These are phyloP conservation scores for Limanda limanda DNA, from an alignment of 2,113 vertebrate species.

Conservation along the genomic window DNA sequence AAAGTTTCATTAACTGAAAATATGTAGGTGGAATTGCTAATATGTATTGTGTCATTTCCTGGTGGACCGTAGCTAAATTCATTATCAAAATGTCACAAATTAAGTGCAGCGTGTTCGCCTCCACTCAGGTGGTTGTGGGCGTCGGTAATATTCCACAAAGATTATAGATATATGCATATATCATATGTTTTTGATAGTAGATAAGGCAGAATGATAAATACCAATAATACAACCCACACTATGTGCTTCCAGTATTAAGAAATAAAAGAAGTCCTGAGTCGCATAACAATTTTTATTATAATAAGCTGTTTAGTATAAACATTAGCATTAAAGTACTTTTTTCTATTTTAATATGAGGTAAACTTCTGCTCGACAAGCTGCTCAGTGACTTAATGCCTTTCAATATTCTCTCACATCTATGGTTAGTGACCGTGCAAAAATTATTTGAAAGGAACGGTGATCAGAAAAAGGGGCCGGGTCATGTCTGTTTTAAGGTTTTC, in stretches of 20 bases:
- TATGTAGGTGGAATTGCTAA: slow-evolving; percentile 20
- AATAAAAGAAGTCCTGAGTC: no score
- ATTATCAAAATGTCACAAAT: slow-evolving; percentile 26
- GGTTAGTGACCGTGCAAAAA: no score
- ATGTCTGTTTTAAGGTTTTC: neutral
- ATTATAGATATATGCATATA: neutral
- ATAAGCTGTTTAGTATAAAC: no score
- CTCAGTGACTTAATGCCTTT: no score
- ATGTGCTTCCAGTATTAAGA: no score
- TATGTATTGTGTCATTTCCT: slow-evolving; percentile 7
- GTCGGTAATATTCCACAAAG: neutral
- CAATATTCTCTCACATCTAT: no score
- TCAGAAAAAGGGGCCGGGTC: no score
- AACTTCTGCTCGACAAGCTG: no score
- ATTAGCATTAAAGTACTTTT: no score
- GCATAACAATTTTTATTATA: no score
- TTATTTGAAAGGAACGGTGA: no score
- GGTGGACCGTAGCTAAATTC: neutral
- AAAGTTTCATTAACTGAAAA: slow-evolving; percentile 22
- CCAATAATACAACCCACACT: neutral
- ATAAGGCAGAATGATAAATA: neutral
- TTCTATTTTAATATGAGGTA: no score
- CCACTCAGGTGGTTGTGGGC: neutral
- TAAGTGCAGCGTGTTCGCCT: neutral
- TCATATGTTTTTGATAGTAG: neutral